Evolutionary conservation across 2,888 invertebrate species (phyloP).

Genomic region (Pyrocoelia pectoralis): DNA sequence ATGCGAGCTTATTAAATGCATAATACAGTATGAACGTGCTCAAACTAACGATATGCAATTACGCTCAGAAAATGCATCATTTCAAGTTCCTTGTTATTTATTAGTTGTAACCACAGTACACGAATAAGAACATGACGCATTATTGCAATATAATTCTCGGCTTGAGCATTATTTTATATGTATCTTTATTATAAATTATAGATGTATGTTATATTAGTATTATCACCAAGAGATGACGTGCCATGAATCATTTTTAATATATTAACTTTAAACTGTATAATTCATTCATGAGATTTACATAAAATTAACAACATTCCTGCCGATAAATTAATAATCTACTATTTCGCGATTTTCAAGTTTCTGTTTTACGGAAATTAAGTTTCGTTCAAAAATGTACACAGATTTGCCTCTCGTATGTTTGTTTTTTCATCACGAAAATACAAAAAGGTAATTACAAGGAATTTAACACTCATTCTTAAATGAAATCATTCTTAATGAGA

Average conservation of each 20-base stretch:
- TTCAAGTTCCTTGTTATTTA: constrained; percentile 16
- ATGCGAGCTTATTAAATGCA: not conserved
- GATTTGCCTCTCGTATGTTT: no score
- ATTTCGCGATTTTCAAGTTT: no score
- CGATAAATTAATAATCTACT: no score
- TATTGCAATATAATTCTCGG: constrained; percentile 20
- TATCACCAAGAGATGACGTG: constrained; percentile 19
- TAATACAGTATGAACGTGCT: constrained; percentile 8
- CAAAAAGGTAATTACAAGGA: no score
- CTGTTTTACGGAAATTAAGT: no score
- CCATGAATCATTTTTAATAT: constrained; percentile 28
- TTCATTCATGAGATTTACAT: no score
- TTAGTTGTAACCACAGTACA: constrained; percentile 17
- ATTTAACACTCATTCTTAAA: no score
- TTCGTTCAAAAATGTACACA: no score
- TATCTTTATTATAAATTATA: constrained; percentile 25
- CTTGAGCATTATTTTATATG: constrained; percentile 18
- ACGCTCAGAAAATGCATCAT: constrained; percentile 20
- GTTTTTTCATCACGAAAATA: no score
- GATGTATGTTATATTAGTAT: constrained; percentile 23
- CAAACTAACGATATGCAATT: constrained; percentile 21
- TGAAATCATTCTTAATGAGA: no score
- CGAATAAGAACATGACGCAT: constrained; percentile 18
- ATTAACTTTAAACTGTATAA: constrained; percentile 15
- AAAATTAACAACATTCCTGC: no score